A percentile compares a stretch with the other conserved stretches of the same genome.
phyloP scores from a whole-genome alignment of 2,888 invertebrate species.

The Dermolepida albohirtum region DNA sequence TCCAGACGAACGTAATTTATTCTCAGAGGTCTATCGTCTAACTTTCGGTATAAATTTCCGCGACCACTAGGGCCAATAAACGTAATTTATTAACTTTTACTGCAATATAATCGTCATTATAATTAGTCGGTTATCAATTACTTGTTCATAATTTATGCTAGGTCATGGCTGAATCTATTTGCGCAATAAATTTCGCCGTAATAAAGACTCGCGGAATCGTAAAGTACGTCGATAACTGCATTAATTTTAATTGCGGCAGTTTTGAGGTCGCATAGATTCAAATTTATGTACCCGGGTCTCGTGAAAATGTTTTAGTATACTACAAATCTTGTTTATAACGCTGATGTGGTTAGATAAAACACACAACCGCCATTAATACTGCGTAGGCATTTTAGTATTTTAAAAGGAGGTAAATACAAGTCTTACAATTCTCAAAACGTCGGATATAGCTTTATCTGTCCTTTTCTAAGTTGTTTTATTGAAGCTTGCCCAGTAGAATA shows the following conservation, averaged over 20 bases:
- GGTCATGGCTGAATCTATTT: too few relatives aligned
- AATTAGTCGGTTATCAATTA: slow-evolving; percentile 20
- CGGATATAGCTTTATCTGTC: too few relatives aligned
- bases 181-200: neutral
- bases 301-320: slow-evolving; percentile 21
- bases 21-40: too few relatives aligned
- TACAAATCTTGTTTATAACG: slow-evolving; percentile 34
- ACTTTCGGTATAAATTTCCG: too few relatives aligned
- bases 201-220: slow-evolving; percentile 11
- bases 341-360: slow-evolving; percentile 16
- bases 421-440: too few relatives aligned
- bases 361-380: neutral
- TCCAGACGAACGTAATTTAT: too few relatives aligned
- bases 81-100: slow-evolving; percentile 11
- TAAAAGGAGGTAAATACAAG: neutral
- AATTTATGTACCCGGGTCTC: slow-evolving; percentile 7
- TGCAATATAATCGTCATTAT: slow-evolving; percentile 9
- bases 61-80: neutral
- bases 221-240: slow-evolving; percentile 40
- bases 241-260: slow-evolving; percentile 39
- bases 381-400: slow-evolving; percentile 8
- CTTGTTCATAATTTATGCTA: slow-evolving; percentile 1
- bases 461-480: too few relatives aligned
- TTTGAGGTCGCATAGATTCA: slow-evolving; percentile 4
- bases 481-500: too few relatives aligned